phyloP scores from a whole-genome alignment of 1,140 invertebrate genomes.

The Mylabris phalerata region DNA sequence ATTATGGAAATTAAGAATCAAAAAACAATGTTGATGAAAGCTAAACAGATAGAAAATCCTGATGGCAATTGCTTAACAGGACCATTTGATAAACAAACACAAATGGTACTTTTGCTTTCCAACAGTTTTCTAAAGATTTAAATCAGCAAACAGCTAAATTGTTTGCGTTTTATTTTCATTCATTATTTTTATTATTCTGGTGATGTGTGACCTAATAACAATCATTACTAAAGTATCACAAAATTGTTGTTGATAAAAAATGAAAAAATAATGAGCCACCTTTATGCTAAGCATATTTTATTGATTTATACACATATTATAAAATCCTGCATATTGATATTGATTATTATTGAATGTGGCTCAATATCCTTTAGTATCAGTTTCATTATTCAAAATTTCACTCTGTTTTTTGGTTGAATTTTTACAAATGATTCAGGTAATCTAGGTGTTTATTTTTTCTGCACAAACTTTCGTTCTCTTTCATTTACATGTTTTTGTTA shows the following conservation, averaged over 20 bases:
- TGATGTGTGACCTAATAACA: constrained; percentile 42
- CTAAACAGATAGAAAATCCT: neutral
- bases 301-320: constrained; percentile 21
- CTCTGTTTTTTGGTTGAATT: constrained; percentile 35
- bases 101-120: constrained; percentile 22
- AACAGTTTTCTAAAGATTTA: constrained; percentile 17
- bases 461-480: neutral
- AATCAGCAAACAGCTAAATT: constrained; percentile 29
- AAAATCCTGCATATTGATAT: neutral
- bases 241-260: constrained; percentile 44
- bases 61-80: constrained; percentile 27
- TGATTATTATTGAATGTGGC: constrained; percentile 25
- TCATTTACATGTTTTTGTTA: neutral
- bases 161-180: constrained; percentile 24
- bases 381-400: constrained; percentile 21
- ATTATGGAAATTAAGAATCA: neutral
- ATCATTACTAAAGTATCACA: constrained; percentile 45
- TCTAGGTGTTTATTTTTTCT: neutral
- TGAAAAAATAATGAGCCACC: constrained; percentile 41
- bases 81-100: constrained; percentile 28
- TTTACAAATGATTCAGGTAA: constrained; percentile 20
- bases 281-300: constrained; percentile 30
- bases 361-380: constrained; percentile 12
- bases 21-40: neutral
- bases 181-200: neutral